Evolutionary conservation across 2,888 invertebrate genomes (phyloP).

Genomic region (Andrena praecox): DNA sequence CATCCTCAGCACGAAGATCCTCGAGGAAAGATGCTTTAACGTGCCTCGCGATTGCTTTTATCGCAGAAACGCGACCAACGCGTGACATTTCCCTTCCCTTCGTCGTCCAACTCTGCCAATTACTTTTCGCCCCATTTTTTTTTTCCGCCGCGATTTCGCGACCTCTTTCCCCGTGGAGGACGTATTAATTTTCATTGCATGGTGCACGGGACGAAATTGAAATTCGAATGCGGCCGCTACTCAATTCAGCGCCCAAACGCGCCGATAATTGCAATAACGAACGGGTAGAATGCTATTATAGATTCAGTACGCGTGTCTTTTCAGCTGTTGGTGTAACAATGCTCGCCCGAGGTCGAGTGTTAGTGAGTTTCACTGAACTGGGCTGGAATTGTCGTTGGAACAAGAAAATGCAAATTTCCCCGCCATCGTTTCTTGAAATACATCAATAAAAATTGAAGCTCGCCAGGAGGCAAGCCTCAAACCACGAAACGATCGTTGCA

Average conservation of each 20-base stretch:
- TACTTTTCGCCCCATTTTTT: not conserved
- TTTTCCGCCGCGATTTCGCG: too few species aligned
- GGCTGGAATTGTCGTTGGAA: not conserved
- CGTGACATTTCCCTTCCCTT: not conserved
- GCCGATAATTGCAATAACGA: constrained; percentile 31
- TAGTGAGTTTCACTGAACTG: constrained; percentile 21
- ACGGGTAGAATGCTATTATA: constrained; percentile 52
- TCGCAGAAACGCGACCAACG: not conserved
- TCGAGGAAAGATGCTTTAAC: constrained; percentile 40
- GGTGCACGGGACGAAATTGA: not conserved
- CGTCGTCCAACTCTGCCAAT: not conserved
- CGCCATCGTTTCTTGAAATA: not conserved
- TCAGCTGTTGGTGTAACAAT: constrained; percentile 49
- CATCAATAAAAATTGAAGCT: not conserved
- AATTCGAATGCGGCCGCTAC: constrained; percentile 7
- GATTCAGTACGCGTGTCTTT: constrained; percentile 70
- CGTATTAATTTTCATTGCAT: not conserved
- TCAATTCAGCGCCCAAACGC: constrained; percentile 3
- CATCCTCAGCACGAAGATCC: constrained; percentile 50
- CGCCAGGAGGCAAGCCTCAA: not conserved
- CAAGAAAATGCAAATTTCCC: not conserved
- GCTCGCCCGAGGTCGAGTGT: constrained; percentile 57
- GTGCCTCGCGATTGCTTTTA: constrained; percentile 17
- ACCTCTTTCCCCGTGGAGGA: not conserved
- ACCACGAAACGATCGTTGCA: not conserved